A percentile compares a stretch with the other conserved stretches of the same genome.
phyloP scores from a whole-genome alignment of 2,797 vertebrate species.

The Gastrophryne carolinensis region DNA sequence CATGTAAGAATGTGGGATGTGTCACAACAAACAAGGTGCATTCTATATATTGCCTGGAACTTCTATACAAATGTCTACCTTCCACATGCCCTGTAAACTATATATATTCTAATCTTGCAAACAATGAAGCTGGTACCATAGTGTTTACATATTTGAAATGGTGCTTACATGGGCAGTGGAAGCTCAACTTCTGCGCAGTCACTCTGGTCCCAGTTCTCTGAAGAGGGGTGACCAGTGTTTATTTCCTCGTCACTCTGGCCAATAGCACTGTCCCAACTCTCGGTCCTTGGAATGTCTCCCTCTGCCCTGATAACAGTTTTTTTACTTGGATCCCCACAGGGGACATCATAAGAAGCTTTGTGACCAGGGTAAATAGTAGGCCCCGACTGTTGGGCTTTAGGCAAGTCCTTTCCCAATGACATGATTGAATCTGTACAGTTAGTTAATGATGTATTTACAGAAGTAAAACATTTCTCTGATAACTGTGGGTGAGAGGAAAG shows the following conservation, averaged over 20 bases:
- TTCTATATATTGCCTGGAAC: too few species aligned
- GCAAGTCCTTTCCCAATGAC: neutral
- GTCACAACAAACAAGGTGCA: too few species aligned
- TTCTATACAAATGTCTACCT: too few species aligned
- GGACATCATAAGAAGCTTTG: slow-evolving; percentile 58
- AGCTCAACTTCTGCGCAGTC: slow-evolving; percentile 71
- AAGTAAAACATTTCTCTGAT: neutral
- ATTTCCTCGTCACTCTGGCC: slow-evolving; percentile 80
- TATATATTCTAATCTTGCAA: too few species aligned
- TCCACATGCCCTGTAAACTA: too few species aligned
- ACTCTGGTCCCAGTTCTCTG: slow-evolving; percentile 6
- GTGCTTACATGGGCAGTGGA: slow-evolving; percentile 75
- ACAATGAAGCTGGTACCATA: too few species aligned
- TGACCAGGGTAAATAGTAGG: slow-evolving; percentile 38
- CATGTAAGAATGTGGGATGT: too few species aligned
- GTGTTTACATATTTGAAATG: too few species aligned
- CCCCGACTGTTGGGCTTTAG: slow-evolving; percentile 30
- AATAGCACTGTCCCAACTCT: slow-evolving; percentile 80
- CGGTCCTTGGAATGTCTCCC: slow-evolving; percentile 74
- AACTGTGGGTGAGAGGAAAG: neutral
- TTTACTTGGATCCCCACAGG: slow-evolving; percentile 61
- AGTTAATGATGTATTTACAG: rapidly evolving
- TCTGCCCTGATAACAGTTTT: slow-evolving; percentile 58
- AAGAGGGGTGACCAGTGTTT: slow-evolving; percentile 43
- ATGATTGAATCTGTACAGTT: neutral